Conservation (phyloP, 2,797 vertebrate genomes). For the Halcyon badia region DNA sequence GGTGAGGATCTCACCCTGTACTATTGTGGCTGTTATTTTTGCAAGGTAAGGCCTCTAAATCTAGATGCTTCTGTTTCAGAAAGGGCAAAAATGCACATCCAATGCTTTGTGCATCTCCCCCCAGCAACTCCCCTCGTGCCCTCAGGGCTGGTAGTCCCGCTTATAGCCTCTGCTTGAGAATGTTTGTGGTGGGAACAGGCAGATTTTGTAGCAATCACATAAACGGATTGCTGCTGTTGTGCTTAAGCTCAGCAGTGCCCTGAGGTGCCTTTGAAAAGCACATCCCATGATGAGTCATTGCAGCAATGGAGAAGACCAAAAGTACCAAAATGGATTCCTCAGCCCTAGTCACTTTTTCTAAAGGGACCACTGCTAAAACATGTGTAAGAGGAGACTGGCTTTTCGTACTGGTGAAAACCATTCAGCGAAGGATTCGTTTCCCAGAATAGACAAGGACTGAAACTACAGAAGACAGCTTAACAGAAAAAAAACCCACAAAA, state of each 20-base stretch:
- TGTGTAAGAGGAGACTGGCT: neutral
- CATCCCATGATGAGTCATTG: rapidly evolving
- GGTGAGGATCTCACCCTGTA: neutral
- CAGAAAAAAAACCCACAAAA: too few relatives aligned
- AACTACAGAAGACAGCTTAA: neutral
- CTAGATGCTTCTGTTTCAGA: neutral
- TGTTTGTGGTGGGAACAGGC: neutral
- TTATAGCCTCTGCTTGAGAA: neutral
- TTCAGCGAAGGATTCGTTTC: neutral
- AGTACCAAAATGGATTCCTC: neutral
- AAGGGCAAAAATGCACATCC: neutral
- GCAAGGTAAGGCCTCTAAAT: neutral
- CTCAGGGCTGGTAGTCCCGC: neutral
- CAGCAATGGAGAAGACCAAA: neutral
- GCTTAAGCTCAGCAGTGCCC: neutral
- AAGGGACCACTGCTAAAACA: neutral
- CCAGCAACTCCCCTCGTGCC: neutral
- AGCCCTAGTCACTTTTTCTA: neutral
- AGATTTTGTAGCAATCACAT: neutral
- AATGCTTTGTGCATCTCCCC: neutral
- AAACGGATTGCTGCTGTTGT: neutral
- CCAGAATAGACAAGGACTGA: neutral
- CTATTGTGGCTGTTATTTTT: neutral
- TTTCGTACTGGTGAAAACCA: neutral
- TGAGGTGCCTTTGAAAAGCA: neutral